A percentile compares a stretch with the other conserved stretches of the same genome.
phyloP scores from a whole-genome alignment of 2,888 invertebrate species.

The Punctoribates punctum region DNA sequence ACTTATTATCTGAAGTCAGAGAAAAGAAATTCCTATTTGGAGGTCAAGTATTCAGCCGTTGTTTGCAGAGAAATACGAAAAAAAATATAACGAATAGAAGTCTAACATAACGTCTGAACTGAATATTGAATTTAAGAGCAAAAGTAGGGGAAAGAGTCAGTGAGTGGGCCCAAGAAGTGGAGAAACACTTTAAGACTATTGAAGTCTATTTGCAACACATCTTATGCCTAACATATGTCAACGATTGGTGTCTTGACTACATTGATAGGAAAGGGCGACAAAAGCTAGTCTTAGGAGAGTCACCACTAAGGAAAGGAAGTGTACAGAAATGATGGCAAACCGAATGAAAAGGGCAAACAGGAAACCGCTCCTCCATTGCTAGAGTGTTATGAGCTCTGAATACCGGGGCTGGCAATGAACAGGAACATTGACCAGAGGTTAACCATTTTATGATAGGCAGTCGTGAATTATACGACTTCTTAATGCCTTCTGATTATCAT shows the following conservation, averaged over 20 bases:
- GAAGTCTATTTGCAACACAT: not conserved
- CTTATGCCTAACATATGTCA: constrained; percentile 15
- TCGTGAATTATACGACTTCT: constrained; percentile 8
- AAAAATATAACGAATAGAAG: not conserved
- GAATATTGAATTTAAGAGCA: not conserved
- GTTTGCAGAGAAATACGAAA: not conserved
- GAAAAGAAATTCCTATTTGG: not conserved
- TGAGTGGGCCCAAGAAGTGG: not conserved
- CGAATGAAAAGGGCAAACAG: constrained; percentile 20
- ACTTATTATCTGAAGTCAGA: not conserved
- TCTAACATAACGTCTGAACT: not conserved
- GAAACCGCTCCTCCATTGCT: constrained; percentile 14
- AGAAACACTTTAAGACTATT: not conserved
- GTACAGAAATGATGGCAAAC: constrained; percentile 9
- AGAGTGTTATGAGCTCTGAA: not conserved
- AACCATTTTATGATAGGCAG: constrained; percentile 12
- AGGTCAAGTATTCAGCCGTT: not conserved
- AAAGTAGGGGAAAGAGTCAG: not conserved
- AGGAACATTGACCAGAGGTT: constrained; percentile 25
- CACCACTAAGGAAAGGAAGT: not conserved
- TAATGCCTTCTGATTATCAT: not conserved
- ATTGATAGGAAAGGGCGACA: constrained; percentile 20
- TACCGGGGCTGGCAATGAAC: not conserved
- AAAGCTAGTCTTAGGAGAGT: not conserved
- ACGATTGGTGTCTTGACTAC: not conserved